Evolutionary conservation across 2,113 vertebrate species (phyloP), one percentile per base, ranked within the genome.

Genomic region (Copsychus sechellarum): DNA sequence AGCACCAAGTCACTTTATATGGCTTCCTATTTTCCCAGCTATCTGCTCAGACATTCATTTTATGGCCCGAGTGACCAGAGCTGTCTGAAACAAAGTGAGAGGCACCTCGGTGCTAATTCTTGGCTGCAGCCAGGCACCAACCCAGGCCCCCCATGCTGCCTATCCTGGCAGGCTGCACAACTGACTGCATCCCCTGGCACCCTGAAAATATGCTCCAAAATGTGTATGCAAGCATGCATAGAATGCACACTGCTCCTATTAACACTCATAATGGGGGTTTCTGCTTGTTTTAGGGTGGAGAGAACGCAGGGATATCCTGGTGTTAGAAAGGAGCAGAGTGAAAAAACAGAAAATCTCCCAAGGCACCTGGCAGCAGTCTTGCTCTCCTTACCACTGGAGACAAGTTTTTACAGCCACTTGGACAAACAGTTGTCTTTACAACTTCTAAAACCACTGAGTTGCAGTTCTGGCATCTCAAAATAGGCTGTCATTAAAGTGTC

Each of bases 31-130:
- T 92, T 89, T 42, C 73, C 66, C 77, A 89, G 64, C 82, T 93
- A 6, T 53, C 74, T 86, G 85, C 67, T 84, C 83, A 83, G 48
- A 69, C 95, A 67, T 91, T 57, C 51, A 83, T 84, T 95, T 90
- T 76, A 88, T 9, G 17, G 81, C 79, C 81, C 2, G 2, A 66
- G 81, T 34, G 3, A 2, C 67, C 85, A 36, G 43, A 91, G 36
- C 72, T 80, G 4, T 86, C 74, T 4, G 25, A 88, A 89, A 81
- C 58, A 69, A 76, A 93, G 64, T 2, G 1, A 86, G 83, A 61
- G 28, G 48, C 64, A 76, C 43, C n/a, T 65, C 4, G 0, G 58
- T 53, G 70, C 51, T 81, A 36, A 65, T 48, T 88, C 58, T 81
- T 17, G 4, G 12, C 57, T 54, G 66, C 62, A 86, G 88, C 51